Percentiles rank a stretch among this genome's conserved stretches.
Evolutionary conservation across 2,888 invertebrate genomes (phyloP).

Genomic region (Xylota sylvarum): DNA sequence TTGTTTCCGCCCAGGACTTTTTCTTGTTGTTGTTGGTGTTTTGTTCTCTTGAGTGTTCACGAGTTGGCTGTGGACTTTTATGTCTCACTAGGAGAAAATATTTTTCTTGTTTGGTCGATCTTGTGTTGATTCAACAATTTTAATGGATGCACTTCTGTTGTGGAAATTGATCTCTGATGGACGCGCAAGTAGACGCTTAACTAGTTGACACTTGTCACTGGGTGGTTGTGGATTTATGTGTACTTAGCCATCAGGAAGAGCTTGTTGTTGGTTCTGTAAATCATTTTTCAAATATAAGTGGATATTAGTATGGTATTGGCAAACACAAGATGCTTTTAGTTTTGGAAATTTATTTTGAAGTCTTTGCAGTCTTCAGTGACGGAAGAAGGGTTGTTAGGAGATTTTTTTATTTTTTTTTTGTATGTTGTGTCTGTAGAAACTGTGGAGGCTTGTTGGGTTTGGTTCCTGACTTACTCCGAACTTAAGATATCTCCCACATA

Average conservation of each 20-base stretch:
- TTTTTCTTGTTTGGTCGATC: conserved; percentile 30
- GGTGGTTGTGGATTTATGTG: conserved; percentile 23
- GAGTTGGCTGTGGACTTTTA: conserved; percentile 44
- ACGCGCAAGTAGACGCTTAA: conserved; percentile 59
- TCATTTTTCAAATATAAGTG: conserved; percentile 8
- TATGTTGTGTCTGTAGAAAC: too few relatives aligned
- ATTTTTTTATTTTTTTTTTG: too few relatives aligned
- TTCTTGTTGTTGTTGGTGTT: conserved; percentile 17
- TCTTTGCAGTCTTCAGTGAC: not conserved
- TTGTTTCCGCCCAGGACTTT: not conserved
- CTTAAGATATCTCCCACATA: too few relatives aligned
- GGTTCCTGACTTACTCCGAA: too few relatives aligned
- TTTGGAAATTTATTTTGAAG: not conserved
- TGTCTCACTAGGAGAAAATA: conserved; percentile 20
- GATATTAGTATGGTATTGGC: conserved; percentile 8
- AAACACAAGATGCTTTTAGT: conserved; percentile 26
- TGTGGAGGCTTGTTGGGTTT: too few relatives aligned
- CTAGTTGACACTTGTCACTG: conserved; percentile 54
- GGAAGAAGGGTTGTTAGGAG: not conserved
- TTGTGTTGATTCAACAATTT: conserved; percentile 62
- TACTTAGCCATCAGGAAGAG: conserved; percentile 23
- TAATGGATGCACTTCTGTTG: conserved; percentile 63
- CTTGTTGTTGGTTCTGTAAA: not conserved
- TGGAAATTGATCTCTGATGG: conserved; percentile 68
- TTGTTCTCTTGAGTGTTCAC: conserved; percentile 36